phyloP scores from a whole-genome alignment of 2,113 vertebrate species.

The Pollimyrus isidori region DNA sequence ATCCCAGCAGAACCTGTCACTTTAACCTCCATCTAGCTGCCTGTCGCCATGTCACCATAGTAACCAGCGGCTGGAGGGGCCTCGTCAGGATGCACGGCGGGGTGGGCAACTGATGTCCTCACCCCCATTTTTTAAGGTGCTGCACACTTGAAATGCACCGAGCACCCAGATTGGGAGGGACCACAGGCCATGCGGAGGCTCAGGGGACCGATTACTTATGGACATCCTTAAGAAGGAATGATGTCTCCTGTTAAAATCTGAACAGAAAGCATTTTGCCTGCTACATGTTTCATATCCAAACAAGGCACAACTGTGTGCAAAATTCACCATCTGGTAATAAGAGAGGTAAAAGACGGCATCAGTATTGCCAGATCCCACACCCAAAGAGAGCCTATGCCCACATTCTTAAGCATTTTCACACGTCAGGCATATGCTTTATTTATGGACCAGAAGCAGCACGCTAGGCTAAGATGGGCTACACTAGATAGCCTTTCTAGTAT shows the following conservation, averaged over 20 bases:
- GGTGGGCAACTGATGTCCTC: not conserved
- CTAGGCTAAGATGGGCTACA: not conserved
- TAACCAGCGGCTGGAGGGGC: not conserved
- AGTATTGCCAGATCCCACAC: not conserved
- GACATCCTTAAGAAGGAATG: not conserved
- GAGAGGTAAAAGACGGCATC: not conserved
- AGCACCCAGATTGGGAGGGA: not conserved
- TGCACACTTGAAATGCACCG: not conserved
- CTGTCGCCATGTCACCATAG: slow-evolving; percentile 9
- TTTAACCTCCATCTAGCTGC: not conserved
- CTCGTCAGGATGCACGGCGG: not conserved
- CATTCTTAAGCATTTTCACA: not conserved
- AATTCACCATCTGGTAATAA: not conserved
- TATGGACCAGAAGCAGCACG: not conserved
- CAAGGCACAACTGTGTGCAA: not conserved
- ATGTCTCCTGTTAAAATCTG: not conserved
- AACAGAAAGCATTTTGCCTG: not conserved
- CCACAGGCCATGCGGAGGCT: not conserved
- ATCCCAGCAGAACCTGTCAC: not conserved
- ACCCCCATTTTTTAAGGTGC: not conserved
- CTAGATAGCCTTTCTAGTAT: not conserved
- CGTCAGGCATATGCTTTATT: not conserved
- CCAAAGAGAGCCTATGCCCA: not conserved
- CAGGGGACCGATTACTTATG: not conserved
- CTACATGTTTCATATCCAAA: not conserved